A percentile compares a stretch with the other conserved stretches of the same genome.
phyloP scores from a whole-genome alignment of 2,113 vertebrate species.

The Anthoscopus minutus region DNA sequence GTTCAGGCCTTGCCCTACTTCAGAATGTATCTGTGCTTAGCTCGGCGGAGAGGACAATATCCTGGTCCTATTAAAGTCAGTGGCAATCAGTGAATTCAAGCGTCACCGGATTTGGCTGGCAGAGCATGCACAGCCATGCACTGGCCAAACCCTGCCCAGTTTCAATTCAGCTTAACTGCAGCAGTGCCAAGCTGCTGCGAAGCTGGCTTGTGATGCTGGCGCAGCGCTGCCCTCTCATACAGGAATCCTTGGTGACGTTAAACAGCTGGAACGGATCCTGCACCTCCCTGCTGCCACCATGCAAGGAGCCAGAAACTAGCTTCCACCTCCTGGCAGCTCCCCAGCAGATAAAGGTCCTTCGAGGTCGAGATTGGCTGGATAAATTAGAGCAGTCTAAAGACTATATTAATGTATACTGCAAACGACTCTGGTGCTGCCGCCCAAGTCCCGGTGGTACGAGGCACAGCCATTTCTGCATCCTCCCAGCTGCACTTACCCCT shows the following conservation, averaged over 20 bases:
- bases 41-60: not conserved
- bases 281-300: not conserved
- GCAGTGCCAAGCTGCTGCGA: not conserved
- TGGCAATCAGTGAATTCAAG: not conserved
- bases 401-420: not conserved
- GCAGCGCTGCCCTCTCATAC: not conserved
- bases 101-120: constrained; percentile 3
- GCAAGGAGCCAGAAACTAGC: not conserved
- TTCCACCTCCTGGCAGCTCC: not conserved
- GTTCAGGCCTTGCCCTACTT: not conserved
- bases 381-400: not conserved
- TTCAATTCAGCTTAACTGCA: not conserved
- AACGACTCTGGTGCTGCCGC: not conserved
- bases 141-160: not conserved
- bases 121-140: not conserved
- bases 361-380: not conserved
- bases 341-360: not conserved
- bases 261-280: constrained; percentile 7
- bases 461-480: not conserved
- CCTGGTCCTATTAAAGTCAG: not conserved
- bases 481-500: not conserved
- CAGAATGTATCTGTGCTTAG: not conserved
- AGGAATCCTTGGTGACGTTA: constrained; percentile 24
- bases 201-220: not conserved
- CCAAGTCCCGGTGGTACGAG: not conserved